A percentile compares a stretch with the other conserved stretches of the same genome.
Conservation (phyloP, 2,113 vertebrate species). For the Corythoichthys haematopterus region DNA sequence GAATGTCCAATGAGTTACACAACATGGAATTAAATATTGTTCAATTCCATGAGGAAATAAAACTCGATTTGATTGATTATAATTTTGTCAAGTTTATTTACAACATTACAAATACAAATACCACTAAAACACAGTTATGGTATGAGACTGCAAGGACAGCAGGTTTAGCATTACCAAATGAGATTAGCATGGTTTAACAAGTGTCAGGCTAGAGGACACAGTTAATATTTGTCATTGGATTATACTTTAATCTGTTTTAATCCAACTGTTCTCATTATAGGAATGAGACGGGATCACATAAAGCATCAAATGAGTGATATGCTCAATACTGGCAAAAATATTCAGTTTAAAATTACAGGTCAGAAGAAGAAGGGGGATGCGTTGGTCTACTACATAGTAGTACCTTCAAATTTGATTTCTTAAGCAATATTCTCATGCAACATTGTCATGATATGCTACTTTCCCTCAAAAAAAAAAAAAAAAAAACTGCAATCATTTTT, state of each 20-base stretch:
- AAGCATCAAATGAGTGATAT: not conserved
- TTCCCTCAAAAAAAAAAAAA: constrained; percentile 8
- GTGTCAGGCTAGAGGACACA: constrained; percentile 65
- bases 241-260: constrained; percentile 61
- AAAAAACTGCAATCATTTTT: not conserved
- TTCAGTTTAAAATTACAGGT: not conserved
- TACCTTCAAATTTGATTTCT: constrained; percentile 54
- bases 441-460: constrained; percentile 43
- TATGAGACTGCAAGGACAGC: constrained; percentile 45
- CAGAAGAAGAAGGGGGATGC: constrained; percentile 26
- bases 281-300: not conserved
- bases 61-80: not conserved
- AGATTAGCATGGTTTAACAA: constrained; percentile 65
- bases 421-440: constrained; percentile 26
- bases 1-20: not conserved
- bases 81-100: not conserved
- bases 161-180: constrained; percentile 62
- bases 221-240: constrained; percentile 58
- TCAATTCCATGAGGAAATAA: not conserved
- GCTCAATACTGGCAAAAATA: not conserved
- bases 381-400: constrained; percentile 36
- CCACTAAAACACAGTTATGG: not conserved
- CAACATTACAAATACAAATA: not conserved
- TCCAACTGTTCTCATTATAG: constrained; percentile 42
- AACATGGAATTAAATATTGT: too few relatives aligned